Base-by-base conservation (phyloP, 2,888 invertebrate species). In the Mimumesa dahlbomi region DNA sequence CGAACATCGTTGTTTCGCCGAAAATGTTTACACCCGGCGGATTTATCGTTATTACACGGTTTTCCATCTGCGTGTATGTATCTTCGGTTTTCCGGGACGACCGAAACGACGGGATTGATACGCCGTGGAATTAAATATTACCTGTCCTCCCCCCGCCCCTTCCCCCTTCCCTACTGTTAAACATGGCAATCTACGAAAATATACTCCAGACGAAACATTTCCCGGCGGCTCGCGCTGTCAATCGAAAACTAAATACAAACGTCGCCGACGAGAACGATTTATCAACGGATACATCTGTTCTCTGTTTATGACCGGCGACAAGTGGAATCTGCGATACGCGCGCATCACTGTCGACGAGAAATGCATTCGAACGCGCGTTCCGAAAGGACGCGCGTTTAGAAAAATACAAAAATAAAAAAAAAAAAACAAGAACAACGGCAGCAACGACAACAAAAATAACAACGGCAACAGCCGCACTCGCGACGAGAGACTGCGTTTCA, bases 201-300 rank as follows among this genome's bases (percentile, higher is more conserved):
- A 25, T 9, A 29, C 6, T 6, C 29, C n/a, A 46, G 61, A 22
- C 29, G 14, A 46, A 50, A 48, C 6, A 11, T 50, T 57, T 14
- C 25, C n/a, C n/a, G 22, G 2, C 48, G 42, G 9, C 42, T 18
- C 49, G 45, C 54, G 38, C 19, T 62, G 46, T 45, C 61, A 62
- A 62, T 62, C 62, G 62, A 13, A 50, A 40, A 46, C 50, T 50
- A 52, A 54, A 49, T 54, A 62, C 38, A 62, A 49, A 22, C 62
- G 29, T 25, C 36, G 25, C 25, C 22, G n/a, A n/a, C 34, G n/a
- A 34, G 54, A 22, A 21, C 45, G 63, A 67, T 63, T 50, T 50
- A 50, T 67, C 56, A 63, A 40, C 67, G 43, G 56, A 19, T 45
- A 38, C 43, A 56, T 56, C 36, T 40, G 46, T 40, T 16, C 18